These are phyloP conservation scores for Platalea minor DNA, from an alignment of 2,797 vertebrate genomes.

Conservation along the genomic window DNA sequence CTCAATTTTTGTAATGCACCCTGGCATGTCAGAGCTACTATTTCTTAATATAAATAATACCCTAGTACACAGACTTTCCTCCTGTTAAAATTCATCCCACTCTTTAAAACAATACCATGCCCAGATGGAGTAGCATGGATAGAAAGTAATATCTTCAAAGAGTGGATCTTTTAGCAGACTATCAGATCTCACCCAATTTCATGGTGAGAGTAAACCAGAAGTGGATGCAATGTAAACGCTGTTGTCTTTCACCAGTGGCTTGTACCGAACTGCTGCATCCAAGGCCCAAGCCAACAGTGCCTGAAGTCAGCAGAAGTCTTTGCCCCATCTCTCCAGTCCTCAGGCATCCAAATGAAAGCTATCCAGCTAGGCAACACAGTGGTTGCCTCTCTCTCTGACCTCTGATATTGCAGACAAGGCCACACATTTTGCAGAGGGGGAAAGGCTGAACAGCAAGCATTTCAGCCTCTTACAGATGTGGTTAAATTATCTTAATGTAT, in stretches of 20 bases:
- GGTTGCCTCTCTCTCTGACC: neutral
- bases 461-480: slow-evolving; percentile 28
- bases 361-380: neutral
- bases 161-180: neutral
- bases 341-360: neutral
- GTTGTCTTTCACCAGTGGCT: neutral
- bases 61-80: neutral
- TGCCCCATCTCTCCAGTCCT: neutral
- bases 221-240: neutral
- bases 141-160: neutral
- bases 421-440: neutral
- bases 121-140: neutral
- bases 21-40: neutral
- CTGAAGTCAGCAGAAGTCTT: neutral
- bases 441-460: neutral
- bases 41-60: slow-evolving; percentile 27
- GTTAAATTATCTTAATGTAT: slow-evolving; percentile 50
- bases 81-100: neutral
- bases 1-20: neutral
- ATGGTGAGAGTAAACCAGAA: neutral
- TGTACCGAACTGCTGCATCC: neutral
- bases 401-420: neutral
- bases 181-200: neutral
- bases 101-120: neutral
- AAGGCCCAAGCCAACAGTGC: neutral